Percentiles rank a stretch among this genome's conserved stretches.
These are phyloP conservation scores for Pristionchus maxplancki DNA, from an alignment of 2,888 invertebrate genomes.

Conservation along the genomic window DNA sequence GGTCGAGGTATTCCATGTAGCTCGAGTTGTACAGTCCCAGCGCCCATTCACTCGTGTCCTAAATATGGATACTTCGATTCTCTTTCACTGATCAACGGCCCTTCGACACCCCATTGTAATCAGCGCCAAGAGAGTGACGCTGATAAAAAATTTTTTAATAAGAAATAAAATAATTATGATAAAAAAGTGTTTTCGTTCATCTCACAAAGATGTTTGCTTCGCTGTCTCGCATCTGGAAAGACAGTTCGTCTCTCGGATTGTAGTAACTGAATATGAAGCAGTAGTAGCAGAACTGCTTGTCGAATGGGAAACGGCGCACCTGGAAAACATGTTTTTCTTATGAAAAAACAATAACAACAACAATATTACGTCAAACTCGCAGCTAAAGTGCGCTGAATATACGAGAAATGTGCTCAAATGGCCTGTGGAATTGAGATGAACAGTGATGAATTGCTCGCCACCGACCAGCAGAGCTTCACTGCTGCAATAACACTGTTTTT, in stretches of 20 bases:
- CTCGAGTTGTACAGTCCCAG: not conserved
- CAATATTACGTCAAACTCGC: conserved; percentile 27
- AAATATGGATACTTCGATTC: too few species aligned
- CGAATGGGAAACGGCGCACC: conserved; percentile 23
- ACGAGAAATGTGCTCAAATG: not conserved
- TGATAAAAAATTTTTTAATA: too few species aligned
- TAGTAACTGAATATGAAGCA: conserved; percentile 11
- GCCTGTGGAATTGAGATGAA: conserved; percentile 2
- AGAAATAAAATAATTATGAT: too few species aligned
- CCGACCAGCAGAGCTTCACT: not conserved
- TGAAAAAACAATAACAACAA: not conserved
- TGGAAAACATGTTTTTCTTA: not conserved
- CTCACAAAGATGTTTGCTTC: not conserved
- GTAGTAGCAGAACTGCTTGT: conserved; percentile 11
- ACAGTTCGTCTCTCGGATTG: not conserved
- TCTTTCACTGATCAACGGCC: too few species aligned
- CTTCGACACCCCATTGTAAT: too few species aligned
- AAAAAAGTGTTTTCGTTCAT: not conserved
- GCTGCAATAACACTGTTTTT: too few species aligned
- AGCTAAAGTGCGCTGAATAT: conserved; percentile 20
- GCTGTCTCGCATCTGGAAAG: not conserved
- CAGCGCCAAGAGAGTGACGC: too few species aligned
- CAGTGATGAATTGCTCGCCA: not conserved
- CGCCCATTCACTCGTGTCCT: conserved; percentile 41
- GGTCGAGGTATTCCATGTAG: not conserved